Evolutionary conservation across 2,113 vertebrate genomes (phyloP).

Genomic region (Azemiops feae): DNA sequence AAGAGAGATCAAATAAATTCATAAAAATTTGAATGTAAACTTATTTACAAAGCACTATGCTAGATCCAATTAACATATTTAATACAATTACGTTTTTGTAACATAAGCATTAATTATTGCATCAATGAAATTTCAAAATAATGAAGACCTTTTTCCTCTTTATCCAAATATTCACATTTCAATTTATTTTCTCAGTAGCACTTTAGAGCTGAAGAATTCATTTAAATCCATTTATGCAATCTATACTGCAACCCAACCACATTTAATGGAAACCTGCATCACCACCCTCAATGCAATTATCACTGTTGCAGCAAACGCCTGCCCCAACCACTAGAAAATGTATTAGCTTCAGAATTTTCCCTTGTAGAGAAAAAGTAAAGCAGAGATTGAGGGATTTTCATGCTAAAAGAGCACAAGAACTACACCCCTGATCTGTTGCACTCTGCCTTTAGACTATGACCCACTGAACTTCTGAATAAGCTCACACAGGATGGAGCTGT

Average conservation of each 20-base stretch:
- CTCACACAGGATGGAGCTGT: not conserved
- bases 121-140: not conserved
- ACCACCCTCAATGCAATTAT: not conserved
- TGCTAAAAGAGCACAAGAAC: not conserved
- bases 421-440: not conserved
- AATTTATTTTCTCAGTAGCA: not conserved
- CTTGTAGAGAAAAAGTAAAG: constrained; percentile 11
- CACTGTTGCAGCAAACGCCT: constrained; percentile 37
- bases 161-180: not conserved
- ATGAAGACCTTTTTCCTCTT: not conserved
- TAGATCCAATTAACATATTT: not conserved
- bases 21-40: constrained; percentile 37
- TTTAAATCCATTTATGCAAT: not conserved
- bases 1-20: not conserved
- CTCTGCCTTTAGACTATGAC: not conserved
- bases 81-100: rapidly evolving
- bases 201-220: not conserved
- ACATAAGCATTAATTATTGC: not conserved
- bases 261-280: not conserved
- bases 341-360: constrained; percentile 6
- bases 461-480: not conserved
- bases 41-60: constrained; percentile 29
- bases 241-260: not conserved
- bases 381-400: not conserved
- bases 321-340: constrained; percentile 22